These are phyloP conservation scores for Danio kyathit DNA, from an alignment of 2,797 vertebrate genomes.

Conservation along the genomic window DNA sequence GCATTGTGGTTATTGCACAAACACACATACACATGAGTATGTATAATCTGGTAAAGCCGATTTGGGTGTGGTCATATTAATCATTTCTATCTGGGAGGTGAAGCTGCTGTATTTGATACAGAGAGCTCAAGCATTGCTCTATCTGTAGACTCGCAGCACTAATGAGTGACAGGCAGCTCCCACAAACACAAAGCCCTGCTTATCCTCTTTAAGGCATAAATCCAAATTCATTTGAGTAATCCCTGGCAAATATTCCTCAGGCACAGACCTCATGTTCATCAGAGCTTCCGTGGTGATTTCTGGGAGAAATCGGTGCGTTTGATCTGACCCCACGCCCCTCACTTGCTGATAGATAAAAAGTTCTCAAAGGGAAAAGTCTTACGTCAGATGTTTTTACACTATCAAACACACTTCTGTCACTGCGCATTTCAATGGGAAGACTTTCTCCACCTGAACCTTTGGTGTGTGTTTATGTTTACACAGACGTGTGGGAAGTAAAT, in stretches of 20 bases:
- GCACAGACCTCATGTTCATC: slow-evolving; percentile 53
- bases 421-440: slow-evolving; percentile 13
- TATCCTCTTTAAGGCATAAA: slow-evolving; percentile 59
- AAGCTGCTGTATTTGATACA: slow-evolving; percentile 22
- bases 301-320: slow-evolving; percentile 31
- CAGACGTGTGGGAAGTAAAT: slow-evolving; percentile 38
- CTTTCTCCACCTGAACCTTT: slow-evolving; percentile 8
- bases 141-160: slow-evolving; percentile 29
- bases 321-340: slow-evolving; percentile 41
- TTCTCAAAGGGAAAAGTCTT: neutral
- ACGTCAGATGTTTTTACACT: slow-evolving; percentile 32
- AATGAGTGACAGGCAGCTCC: slow-evolving; percentile 53
- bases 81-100: slow-evolving; percentile 38
- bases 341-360: slow-evolving; percentile 17
- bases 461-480: slow-evolving; percentile 42
- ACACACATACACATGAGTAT: slow-evolving; percentile 7
- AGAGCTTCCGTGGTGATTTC: slow-evolving; percentile 49
- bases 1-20: slow-evolving; percentile 33
- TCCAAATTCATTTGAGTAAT: slow-evolving; percentile 63
- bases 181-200: slow-evolving; percentile 53
- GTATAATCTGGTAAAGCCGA: slow-evolving; percentile 4
- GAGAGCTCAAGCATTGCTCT: slow-evolving; percentile 28
- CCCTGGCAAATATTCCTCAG: slow-evolving; percentile 59
- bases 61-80: slow-evolving; percentile 37
- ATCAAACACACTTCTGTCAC: slow-evolving; percentile 13